Percentiles rank a stretch among this genome's conserved stretches.
Evolutionary conservation across 2,888 invertebrate species (phyloP).

Genomic region (Merodon equestris): DNA sequence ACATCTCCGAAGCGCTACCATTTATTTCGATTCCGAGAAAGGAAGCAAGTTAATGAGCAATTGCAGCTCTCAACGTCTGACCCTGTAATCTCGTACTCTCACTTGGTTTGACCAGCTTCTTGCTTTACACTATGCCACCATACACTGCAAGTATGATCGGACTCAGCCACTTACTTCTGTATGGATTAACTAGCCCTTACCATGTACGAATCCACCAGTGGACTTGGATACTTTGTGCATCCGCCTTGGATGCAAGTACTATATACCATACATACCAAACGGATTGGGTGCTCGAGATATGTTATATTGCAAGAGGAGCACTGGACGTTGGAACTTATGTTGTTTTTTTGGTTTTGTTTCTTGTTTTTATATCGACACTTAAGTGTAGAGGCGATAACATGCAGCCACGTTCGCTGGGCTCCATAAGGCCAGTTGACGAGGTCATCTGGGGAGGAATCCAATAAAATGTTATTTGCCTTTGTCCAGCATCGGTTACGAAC

Average conservation of each 20-base stretch:
- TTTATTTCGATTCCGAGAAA: conserved; percentile 38
- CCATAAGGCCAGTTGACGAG: conserved; percentile 47
- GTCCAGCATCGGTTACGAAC: background rate
- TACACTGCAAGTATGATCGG: background rate
- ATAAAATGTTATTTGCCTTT: conserved; percentile 19
- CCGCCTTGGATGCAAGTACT: conserved; percentile 4
- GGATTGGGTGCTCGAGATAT: conserved; percentile 36
- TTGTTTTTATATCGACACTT: too few relatives aligned
- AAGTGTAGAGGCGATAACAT: conserved; percentile 46
- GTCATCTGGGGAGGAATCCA: conserved; percentile 42
- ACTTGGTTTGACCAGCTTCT: conserved; percentile 41
- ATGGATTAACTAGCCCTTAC: conserved; percentile 39
- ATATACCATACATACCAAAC: too few relatives aligned
- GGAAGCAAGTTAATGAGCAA: conserved; percentile 34
- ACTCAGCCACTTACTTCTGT: conserved; percentile 42
- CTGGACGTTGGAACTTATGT: too few relatives aligned
- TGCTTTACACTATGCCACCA: conserved; percentile 13
- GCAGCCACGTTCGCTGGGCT: conserved; percentile 27
- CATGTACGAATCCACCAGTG: background rate
- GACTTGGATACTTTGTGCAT: background rate
- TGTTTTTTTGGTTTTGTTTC: too few relatives aligned
- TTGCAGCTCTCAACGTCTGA: conserved; percentile 39
- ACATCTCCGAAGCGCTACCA: conserved; percentile 38
- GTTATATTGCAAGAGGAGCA: too few relatives aligned
- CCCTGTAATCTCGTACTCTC: conserved; percentile 66